A percentile compares a stretch with the other conserved stretches of the same genome.
phyloP scores from a whole-genome alignment of 2,888 invertebrate species.

The Bellardia bayeri region DNA sequence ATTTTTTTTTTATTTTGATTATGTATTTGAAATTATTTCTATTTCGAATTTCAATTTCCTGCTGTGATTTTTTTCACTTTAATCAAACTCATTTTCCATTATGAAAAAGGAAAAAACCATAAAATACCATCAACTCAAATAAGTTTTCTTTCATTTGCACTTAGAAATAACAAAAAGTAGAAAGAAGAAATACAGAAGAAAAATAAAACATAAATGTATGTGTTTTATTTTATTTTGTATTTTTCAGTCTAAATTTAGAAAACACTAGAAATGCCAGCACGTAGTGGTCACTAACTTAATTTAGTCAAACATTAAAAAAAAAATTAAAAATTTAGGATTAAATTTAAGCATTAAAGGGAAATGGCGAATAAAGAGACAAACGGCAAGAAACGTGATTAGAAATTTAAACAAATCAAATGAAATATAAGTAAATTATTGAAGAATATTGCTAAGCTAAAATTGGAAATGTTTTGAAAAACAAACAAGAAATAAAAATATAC shows the following conservation, averaged over 20 bases:
- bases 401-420: slow-evolving; percentile 32
- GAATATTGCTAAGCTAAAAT: too few species aligned
- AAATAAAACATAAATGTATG: slow-evolving; percentile 8
- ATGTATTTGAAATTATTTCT: slow-evolving; percentile 21
- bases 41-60: slow-evolving; percentile 41
- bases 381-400: slow-evolving; percentile 60
- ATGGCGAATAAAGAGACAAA: slow-evolving; percentile 11
- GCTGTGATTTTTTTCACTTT: slow-evolving; percentile 24
- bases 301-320: slow-evolving; percentile 56
- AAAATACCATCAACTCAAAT: background rate
- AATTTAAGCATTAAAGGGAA: slow-evolving; percentile 42
- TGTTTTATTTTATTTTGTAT: slow-evolving; percentile 17
- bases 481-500: too few species aligned
- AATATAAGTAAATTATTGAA: background rate
- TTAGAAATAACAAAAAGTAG: slow-evolving; percentile 1
- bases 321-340: slow-evolving; percentile 39
- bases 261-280: slow-evolving; percentile 66
- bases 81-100: slow-evolving; percentile 5
- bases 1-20: slow-evolving; percentile 29
- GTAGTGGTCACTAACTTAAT: slow-evolving; percentile 71
- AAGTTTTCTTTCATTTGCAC: slow-evolving; percentile 35
- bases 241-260: slow-evolving; percentile 41
- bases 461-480: too few species aligned
- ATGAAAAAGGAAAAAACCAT: background rate
- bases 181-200: slow-evolving; percentile 6